Percentiles rank a stretch among this genome's conserved stretches.
phyloP scores from a whole-genome alignment of 2,888 invertebrate species.

The Lithophane ornitopus region DNA sequence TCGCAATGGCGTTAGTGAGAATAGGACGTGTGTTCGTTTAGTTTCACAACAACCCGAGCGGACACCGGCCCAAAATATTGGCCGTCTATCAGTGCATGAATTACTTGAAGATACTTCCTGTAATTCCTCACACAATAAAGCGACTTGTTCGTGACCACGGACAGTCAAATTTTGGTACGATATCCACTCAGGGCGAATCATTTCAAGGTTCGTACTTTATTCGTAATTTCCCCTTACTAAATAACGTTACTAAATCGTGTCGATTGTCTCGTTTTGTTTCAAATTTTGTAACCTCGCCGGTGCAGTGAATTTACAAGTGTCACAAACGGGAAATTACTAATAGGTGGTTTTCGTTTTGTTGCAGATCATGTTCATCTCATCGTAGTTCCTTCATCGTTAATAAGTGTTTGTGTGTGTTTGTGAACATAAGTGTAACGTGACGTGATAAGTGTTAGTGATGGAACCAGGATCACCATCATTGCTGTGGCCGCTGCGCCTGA shows the following conservation, averaged over 20 bases:
- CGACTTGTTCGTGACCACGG: conserved; percentile 85
- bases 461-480: conserved; percentile 88
- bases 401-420: conserved; percentile 87
- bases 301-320: conserved; percentile 74
- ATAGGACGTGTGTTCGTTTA: conserved; percentile 88
- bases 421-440: conserved; percentile 85
- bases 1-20: conserved; percentile 90
- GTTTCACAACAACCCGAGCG: conserved; percentile 88
- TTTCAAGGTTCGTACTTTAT: conserved; percentile 90
- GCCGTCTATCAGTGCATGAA: conserved; percentile 89
- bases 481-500: conserved; percentile 88
- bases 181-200: conserved; percentile 90
- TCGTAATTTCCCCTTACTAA: conserved; percentile 89
- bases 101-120: conserved; percentile 86
- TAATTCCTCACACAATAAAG: conserved; percentile 84
- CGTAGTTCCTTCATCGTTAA: conserved; percentile 87
- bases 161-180: conserved; percentile 91
- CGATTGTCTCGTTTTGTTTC: conserved; percentile 75
- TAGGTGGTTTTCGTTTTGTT: conserved; percentile 81
- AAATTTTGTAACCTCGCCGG: conserved; percentile 83
- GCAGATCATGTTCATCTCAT: conserved; percentile 90
- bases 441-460: conserved; percentile 86
- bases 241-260: conserved; percentile 81
- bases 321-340: conserved; percentile 73
- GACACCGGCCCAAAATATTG: conserved; percentile 91